Conservation (phyloP, 2,888 invertebrate genomes). For the Ophion obscuratus region DNA sequence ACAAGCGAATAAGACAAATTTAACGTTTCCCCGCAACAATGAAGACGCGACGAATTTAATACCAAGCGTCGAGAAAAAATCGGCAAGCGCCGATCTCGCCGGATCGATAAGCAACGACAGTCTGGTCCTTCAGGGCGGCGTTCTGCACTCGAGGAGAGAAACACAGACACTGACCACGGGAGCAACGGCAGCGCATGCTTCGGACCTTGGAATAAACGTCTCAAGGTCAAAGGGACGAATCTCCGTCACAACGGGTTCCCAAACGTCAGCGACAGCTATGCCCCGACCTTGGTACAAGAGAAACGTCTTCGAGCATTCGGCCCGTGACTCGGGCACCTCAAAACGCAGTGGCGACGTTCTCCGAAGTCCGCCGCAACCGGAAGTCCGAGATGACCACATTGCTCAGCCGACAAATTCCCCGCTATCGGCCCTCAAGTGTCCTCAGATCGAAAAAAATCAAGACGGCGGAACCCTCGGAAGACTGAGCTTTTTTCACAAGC, state of each 20-base stretch:
- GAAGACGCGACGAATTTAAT: slow-evolving; percentile 6
- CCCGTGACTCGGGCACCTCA: slow-evolving; percentile 71
- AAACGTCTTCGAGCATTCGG: slow-evolving; percentile 83
- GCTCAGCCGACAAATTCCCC: background rate
- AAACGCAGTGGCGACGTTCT: slow-evolving; percentile 72
- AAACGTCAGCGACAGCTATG: slow-evolving; percentile 73
- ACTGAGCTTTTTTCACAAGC: slow-evolving; percentile 81
- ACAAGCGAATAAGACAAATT: slow-evolving; percentile 40
- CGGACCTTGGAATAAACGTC: slow-evolving; percentile 29
- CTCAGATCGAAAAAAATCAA: slow-evolving; percentile 40
- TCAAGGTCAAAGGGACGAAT: slow-evolving; percentile 49
- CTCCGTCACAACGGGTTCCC: slow-evolving; percentile 65
- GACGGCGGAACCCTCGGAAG: slow-evolving; percentile 84
- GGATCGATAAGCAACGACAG: slow-evolving; percentile 80
- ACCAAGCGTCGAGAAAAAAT: slow-evolving; percentile 41
- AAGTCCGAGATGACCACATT: slow-evolving; percentile 26
- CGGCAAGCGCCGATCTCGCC: slow-evolving; percentile 33
- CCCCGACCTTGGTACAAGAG: slow-evolving; percentile 90
- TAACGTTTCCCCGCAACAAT: slow-evolving; percentile 50
- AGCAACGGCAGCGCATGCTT: background rate
- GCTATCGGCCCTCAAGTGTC: slow-evolving; percentile 11
- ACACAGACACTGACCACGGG: background rate
- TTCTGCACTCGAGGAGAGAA: slow-evolving; percentile 77
- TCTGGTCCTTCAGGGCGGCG: slow-evolving; percentile 79
- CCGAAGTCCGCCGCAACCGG: slow-evolving; percentile 66